Base-by-base conservation (phyloP, 35 echinoderm and acorn worm species). In the Hemicentrotus pulcherrimus region DNA sequence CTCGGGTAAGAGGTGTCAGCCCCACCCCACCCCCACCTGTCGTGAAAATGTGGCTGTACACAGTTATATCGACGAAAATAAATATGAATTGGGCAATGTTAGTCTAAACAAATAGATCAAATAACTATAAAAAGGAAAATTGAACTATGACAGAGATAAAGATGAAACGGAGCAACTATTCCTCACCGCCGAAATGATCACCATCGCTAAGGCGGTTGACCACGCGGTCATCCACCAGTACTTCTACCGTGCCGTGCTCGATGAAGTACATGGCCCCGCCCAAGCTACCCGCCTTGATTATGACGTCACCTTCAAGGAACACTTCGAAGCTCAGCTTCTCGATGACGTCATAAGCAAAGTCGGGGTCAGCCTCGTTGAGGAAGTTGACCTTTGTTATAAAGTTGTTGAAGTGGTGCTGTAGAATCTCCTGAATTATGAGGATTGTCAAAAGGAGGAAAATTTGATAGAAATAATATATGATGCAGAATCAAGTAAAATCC, bases 231-330 rank as follows among this genome's bases (percentile, higher is more conserved):
- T 97, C 95, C 6, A 99, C 95, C n/a, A 78, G 41, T 8, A 99
- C 96, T 32, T 95, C 96, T 32, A 99, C 98, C 28, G 90, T 98
- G 9, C 98, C 98, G 70, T 99, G 98, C 41, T 99, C 98, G 24
- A 99, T 99, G 88, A 99, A 98, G 86, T 97, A 99, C 97, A 99
- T 98, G 3, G 89, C 94, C 92, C 95, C 86, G 35, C 97, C 98
- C 48, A 94, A 89, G 86, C 95, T 95, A 32, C 96, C 97, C 5
- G 97, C 97, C 91, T 98, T 98, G 31, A 97, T 97, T 47, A 99
- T 98, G 95, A 95, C 87, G 89, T 99, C 98, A 91, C 86, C 95
- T 22, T 95, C 94, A 4, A 99, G 94, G 86, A 98, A 99, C 46
- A 98, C 98, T 86, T 99, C 98, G 61, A 98, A 99, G 32, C 91